Conservation (phyloP, 2,797 vertebrate species). For the Oryzias sinensis region DNA sequence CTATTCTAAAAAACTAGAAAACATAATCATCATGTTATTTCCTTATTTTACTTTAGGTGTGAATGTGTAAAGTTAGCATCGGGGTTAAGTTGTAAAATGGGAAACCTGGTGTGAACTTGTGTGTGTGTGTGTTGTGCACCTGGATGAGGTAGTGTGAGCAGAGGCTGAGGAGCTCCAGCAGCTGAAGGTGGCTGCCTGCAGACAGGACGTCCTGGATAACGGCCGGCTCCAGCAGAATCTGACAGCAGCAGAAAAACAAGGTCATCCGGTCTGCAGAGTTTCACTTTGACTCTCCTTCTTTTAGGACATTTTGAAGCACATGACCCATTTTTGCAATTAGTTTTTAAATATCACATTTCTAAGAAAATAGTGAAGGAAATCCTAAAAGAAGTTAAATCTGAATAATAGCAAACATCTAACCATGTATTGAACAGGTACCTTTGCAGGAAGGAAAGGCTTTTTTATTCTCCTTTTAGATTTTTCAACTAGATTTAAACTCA, state of each 20-base stretch:
- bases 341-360: not conserved
- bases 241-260: conserved; percentile 36
- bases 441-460: too few species aligned
- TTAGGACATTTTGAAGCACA: conserved; percentile 5
- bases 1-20: too few species aligned
- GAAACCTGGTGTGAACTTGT: not conserved
- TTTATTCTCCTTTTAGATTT: too few species aligned
- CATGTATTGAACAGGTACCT: too few species aligned
- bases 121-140: conserved; percentile 29
- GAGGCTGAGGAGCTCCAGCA: conserved; percentile 93
- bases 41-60: too few species aligned
- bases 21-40: too few species aligned
- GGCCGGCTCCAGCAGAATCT: conserved; percentile 87
- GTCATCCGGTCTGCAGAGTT: conserved; percentile 1
- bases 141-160: conserved; percentile 93
- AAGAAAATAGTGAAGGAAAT: not conserved
- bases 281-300: conserved; percentile 6
- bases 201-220: conserved; percentile 95
- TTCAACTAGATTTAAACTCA: too few species aligned
- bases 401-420: too few species aligned
- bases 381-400: too few species aligned
- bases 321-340: not conserved
- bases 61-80: not conserved
- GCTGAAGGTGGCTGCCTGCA: conserved; percentile 95
- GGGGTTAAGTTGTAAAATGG: not conserved